These are phyloP conservation scores for Rhizoglyphus robini DNA, from an alignment of 1,140 invertebrate species.

Conservation along the genomic window DNA sequence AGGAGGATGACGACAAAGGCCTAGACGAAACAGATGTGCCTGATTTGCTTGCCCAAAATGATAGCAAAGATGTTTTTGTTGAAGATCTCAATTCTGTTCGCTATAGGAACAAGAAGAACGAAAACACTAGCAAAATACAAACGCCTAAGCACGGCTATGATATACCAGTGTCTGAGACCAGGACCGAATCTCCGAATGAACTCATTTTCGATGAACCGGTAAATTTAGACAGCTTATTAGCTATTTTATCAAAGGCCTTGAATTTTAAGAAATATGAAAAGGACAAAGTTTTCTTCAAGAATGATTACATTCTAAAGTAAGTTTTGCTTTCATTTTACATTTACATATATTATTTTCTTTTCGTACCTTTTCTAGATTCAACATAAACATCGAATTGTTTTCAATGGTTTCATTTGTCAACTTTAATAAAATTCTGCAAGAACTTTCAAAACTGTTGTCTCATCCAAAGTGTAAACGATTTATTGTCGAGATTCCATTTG, in stretches of 20 bases:
- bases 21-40: neutral
- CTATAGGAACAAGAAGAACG: too few relatives aligned
- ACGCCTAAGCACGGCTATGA: too few relatives aligned
- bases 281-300: neutral
- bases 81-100: too few relatives aligned
- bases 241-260: neutral
- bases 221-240: neutral
- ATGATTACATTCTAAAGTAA: neutral
- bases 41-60: too few relatives aligned
- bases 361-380: neutral
- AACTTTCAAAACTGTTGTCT: neutral
- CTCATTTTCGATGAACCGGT: too few relatives aligned
- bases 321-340: neutral
- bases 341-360: neutral
- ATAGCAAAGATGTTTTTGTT: too few relatives aligned
- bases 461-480: neutral
- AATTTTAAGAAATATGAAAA: neutral
- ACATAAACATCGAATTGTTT: neutral
- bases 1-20: neutral
- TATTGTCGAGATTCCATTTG: constrained; percentile 7
- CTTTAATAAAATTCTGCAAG: neutral
- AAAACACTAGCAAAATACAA: too few relatives aligned
- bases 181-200: neutral
- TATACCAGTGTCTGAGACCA: neutral
- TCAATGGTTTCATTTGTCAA: neutral